A percentile compares a stretch with the other conserved stretches of the same genome.
phyloP scores from a whole-genome alignment of 2,797 vertebrate genomes.

The Gambelia wislizenii region DNA sequence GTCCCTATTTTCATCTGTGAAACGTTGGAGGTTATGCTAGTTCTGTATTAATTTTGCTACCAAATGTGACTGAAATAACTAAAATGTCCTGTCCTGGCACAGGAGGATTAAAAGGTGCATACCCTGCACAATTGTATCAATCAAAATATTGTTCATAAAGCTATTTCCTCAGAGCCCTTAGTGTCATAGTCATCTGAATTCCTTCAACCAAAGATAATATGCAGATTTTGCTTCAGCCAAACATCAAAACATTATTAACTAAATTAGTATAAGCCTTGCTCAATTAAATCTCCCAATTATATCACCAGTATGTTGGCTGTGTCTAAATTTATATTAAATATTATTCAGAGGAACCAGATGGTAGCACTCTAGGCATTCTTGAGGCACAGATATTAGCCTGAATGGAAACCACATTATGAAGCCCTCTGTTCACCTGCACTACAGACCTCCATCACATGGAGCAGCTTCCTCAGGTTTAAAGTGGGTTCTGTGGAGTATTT shows the following conservation, averaged over 20 bases:
- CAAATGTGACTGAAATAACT: too few relatives aligned
- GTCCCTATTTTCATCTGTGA: too few relatives aligned
- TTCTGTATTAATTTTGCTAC: too few relatives aligned
- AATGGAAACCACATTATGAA: not conserved
- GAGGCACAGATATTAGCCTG: not conserved
- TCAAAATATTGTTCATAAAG: too few relatives aligned
- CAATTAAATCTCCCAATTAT: conserved; percentile 19
- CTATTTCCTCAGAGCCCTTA: not conserved
- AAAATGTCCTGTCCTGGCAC: too few relatives aligned
- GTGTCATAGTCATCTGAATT: not conserved
- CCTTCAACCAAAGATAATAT: not conserved
- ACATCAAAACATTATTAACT: conserved; percentile 15
- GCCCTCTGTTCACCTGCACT: too few relatives aligned
- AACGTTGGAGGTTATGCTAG: too few relatives aligned
- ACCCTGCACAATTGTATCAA: not conserved
- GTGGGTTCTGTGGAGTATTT: too few relatives aligned
- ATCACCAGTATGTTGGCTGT: not conserved
- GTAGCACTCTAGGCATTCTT: not conserved
- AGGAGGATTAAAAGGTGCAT: not conserved
- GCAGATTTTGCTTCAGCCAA: conserved; percentile 18
- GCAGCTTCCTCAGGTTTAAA: too few relatives aligned
- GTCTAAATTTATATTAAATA: conserved; percentile 18
- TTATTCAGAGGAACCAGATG: conserved; percentile 20
- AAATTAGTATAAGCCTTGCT: conserved; percentile 15
- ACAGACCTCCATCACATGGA: too few relatives aligned